Conservation (phyloP, 2,797 vertebrate species). For the Clarias fuscus region DNA sequence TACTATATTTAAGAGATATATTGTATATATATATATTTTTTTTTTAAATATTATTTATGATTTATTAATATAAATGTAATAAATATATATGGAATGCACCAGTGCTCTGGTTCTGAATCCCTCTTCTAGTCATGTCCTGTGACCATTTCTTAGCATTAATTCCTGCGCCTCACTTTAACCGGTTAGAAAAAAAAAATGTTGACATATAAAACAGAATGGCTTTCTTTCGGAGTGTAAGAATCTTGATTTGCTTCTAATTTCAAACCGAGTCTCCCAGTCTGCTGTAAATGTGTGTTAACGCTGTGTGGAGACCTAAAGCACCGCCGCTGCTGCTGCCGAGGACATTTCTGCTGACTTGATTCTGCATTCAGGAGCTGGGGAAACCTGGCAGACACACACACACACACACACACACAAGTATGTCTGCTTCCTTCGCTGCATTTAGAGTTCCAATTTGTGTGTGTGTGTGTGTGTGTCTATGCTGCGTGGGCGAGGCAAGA, state of each 20-base stretch:
- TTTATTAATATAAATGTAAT: too few species aligned
- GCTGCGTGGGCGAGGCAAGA: constrained; percentile 40
- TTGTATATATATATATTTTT: background rate
- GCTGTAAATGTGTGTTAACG: constrained; percentile 15
- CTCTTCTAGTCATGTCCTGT: background rate
- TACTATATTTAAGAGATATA: background rate
- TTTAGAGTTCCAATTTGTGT: background rate
- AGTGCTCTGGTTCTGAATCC: background rate
- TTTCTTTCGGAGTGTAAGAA: too few species aligned
- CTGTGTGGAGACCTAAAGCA: constrained; percentile 14
- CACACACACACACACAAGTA: constrained; percentile 24
- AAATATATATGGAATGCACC: background rate
- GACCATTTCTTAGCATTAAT: background rate
- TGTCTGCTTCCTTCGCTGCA: constrained; percentile 6
- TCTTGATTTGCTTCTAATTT: background rate
- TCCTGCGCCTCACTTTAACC: background rate
- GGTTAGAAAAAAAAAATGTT: too few species aligned
- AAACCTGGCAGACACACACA: constrained; percentile 25
- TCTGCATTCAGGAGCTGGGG: constrained; percentile 25
- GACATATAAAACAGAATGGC: background rate
- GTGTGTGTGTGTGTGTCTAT: constrained; percentile 23
- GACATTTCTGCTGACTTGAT: constrained; percentile 35
- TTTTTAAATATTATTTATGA: too few species aligned
- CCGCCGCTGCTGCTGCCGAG: background rate
- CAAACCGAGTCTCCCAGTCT: background rate